A percentile compares a stretch with the other conserved stretches of the same genome.
phyloP scores from a whole-genome alignment of 2,113 vertebrate genomes.

The Parotia lawesii region DNA sequence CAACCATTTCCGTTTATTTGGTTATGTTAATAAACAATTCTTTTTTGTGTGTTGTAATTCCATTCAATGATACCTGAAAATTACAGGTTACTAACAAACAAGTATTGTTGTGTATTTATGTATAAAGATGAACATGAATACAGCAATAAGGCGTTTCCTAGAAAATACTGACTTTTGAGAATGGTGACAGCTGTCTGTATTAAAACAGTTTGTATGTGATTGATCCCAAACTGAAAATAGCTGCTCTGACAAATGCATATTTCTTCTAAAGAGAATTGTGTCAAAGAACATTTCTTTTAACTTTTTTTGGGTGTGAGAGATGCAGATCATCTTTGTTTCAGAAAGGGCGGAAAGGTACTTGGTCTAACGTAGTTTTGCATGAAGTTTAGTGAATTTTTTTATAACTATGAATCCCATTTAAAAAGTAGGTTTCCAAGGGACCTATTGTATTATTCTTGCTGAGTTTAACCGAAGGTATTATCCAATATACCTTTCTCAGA shows the following conservation, averaged over 20 bases:
- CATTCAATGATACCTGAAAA: not conserved
- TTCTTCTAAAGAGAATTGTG: not conserved
- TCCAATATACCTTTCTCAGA: not conserved
- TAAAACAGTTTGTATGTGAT: not conserved
- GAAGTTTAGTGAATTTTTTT: not conserved
- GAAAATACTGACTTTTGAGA: conserved; percentile 20
- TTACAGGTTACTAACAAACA: not conserved
- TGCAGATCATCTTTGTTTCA: not conserved
- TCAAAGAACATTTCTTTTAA: conserved; percentile 11
- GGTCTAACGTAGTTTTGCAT: not conserved
- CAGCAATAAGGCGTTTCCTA: not conserved
- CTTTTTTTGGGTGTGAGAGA: not conserved
- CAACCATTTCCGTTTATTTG: not conserved
- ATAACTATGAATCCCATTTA: not conserved
- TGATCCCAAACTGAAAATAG: conserved; percentile 34
- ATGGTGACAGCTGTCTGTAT: conserved; percentile 23
- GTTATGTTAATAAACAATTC: not conserved
- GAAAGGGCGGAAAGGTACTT: not conserved
- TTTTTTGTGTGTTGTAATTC: not conserved
- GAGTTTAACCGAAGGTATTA: not conserved
- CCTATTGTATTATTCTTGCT: not conserved
- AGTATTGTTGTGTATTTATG: not conserved
- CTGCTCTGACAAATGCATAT: not conserved
- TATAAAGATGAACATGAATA: not conserved
- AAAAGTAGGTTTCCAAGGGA: not conserved